Evolutionary conservation across 2,888 invertebrate genomes (phyloP), one percentile per base, ranked within the genome.

Genomic region (Lordiphosa andalusiaca): DNA sequence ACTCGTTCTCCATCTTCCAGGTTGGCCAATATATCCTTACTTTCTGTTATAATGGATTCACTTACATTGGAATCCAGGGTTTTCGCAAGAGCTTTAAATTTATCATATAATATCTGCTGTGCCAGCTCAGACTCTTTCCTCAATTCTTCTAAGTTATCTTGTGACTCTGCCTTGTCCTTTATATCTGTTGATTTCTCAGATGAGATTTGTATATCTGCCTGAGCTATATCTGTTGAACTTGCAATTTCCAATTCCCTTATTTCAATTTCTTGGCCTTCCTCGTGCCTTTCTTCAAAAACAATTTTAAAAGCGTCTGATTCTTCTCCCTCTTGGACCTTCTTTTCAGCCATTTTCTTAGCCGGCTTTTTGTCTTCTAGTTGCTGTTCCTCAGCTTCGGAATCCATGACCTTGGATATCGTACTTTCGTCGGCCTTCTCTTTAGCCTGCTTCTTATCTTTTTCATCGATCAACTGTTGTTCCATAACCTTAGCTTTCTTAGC

Each of bases 1-100:
- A 78, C 53, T 40, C 73, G 60, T 4, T 75, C 71, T 2, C 52
- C 25, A 38, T 71, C 67, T 9, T 62, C 7, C 1, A 69, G 37
- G 35, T 67, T 69, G 1, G 73, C 62, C n/a, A 85, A 37, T 10
- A 70, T 50, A 10, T 72, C 54, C 39, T 53, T 59, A 23, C 42
- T 41, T 0, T 55, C 56, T 2, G 12, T 37, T 6, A 70, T 6
- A 33, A 76, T 55, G 1, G 36, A 9, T 7, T 25, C 12, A 13
- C 37, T 16, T 6, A 19, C 4, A 6, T 42, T 38, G 3, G 23
- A 9, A 12, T 47, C 35, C 4, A 67, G 5, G 1, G 33, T 10
- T 12, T 36, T 37, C 1, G 52, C 35, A 6, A 73, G 12, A 3
- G 25, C 41, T n/a, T 12, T 12, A 10, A 62, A 55, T 37, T 69